phyloP scores from a whole-genome alignment of 2,113 vertebrate genomes.

The Lichenostomus cassidix region DNA sequence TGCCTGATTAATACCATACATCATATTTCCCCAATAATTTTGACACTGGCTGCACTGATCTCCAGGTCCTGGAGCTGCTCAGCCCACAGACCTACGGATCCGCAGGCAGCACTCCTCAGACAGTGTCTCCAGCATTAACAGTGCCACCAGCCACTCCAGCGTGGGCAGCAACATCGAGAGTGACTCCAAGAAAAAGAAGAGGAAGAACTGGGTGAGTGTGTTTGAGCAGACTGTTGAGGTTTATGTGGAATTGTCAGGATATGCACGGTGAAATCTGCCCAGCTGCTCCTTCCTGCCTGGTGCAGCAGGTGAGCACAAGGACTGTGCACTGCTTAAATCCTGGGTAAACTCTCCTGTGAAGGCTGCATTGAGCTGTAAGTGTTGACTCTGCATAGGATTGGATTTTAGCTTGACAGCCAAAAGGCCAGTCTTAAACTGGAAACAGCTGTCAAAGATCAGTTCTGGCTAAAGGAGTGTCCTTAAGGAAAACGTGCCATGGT shows the following conservation, averaged over 20 bases:
- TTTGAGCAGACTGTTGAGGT: not conserved
- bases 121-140: slow-evolving; percentile 96
- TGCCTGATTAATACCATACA: not conserved
- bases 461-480: not conserved
- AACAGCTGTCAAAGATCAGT: not conserved
- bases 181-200: slow-evolving; percentile 95
- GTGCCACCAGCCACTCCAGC: slow-evolving; percentile 95
- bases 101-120: slow-evolving; percentile 95
- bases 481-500: not conserved
- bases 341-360: not conserved
- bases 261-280: not conserved
- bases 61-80: slow-evolving; percentile 71
- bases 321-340: not conserved
- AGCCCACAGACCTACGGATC: slow-evolving; percentile 89
- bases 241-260: not conserved
- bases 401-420: not conserved
- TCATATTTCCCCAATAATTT: not conserved
- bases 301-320: not conserved
- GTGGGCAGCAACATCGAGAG: slow-evolving; percentile 94
- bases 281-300: not conserved
- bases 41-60: accelerated
- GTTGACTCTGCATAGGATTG: not conserved
- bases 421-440: not conserved
- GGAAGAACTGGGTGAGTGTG: slow-evolving; percentile 94
- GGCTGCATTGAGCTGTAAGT: not conserved